Percentiles rank a stretch among this genome's conserved stretches.
These are phyloP conservation scores for Scatophagus argus DNA, from an alignment of 2,113 vertebrate species.

Conservation along the genomic window DNA sequence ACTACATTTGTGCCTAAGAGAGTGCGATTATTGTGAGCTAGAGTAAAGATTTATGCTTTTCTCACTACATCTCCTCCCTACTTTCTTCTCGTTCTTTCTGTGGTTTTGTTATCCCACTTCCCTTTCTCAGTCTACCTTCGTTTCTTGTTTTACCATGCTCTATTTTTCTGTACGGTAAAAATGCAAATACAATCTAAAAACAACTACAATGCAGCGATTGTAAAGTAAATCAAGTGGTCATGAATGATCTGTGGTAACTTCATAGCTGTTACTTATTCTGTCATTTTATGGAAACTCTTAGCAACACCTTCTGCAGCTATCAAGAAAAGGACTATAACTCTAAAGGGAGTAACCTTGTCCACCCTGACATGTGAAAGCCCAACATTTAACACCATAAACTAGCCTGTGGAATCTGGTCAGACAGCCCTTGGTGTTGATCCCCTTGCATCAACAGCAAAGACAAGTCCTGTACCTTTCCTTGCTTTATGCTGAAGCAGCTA, in stretches of 20 bases:
- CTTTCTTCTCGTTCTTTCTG: not conserved
- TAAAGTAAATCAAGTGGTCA: slow-evolving; percentile 17
- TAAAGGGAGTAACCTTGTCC: not conserved
- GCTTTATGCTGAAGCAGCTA: not conserved
- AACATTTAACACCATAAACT: not conserved
- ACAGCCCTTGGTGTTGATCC: not conserved
- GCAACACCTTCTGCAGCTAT: not conserved
- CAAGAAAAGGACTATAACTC: not conserved
- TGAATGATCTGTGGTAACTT: not conserved
- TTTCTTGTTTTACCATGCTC: not conserved
- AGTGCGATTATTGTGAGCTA: not conserved
- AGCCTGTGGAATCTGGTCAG: not conserved
- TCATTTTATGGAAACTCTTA: not conserved
- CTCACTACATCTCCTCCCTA: not conserved
- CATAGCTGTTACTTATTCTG: not conserved
- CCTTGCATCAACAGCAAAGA: slow-evolving; percentile 32
- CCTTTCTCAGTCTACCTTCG: not conserved
- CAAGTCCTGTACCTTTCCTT: slow-evolving; percentile 4
- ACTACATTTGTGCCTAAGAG: not conserved
- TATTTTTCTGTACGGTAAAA: not conserved
- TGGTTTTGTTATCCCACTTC: not conserved
- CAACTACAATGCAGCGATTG: not conserved
- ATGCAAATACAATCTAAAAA: not conserved
- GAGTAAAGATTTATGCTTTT: not conserved
- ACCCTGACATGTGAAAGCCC: not conserved